Percentiles rank a stretch among this genome's conserved stretches.
Evolutionary conservation across 2,888 invertebrate species (phyloP).

Genomic region (Theodoxus fluviatilis): DNA sequence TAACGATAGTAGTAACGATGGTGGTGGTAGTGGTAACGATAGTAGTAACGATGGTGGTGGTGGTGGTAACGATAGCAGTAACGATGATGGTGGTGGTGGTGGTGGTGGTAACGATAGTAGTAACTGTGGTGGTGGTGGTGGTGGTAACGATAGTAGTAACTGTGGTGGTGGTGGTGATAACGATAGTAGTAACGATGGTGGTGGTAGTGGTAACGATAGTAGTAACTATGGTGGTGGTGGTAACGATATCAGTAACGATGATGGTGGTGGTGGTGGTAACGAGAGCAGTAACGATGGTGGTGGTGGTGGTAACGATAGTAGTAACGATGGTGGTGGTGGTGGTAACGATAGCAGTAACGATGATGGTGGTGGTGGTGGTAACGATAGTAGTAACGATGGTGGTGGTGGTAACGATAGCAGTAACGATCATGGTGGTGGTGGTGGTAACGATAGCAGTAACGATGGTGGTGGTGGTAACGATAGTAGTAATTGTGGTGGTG

Average conservation of each 20-base stretch:
- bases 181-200: neutral
- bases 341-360: constrained; percentile 13
- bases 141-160: constrained; percentile 19
- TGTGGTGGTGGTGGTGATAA: constrained; percentile 21
- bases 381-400: neutral
- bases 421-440: neutral
- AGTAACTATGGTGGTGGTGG: constrained; percentile 1
- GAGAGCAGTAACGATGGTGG: constrained; percentile 12
- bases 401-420: neutral
- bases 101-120: neutral
- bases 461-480: too few relatives aligned
- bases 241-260: constrained; percentile 15
- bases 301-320: constrained; percentile 12
- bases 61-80: constrained; percentile 22
- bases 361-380: constrained; percentile 13
- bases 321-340: constrained; percentile 21
- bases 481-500: too few relatives aligned
- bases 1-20: constrained; percentile 16
- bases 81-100: constrained; percentile 20
- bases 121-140: constrained; percentile 21
- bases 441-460: too few relatives aligned
- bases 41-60: constrained; percentile 20
- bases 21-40: constrained; percentile 16
- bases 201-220: neutral
- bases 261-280: constrained; percentile 20